These are phyloP conservation scores for Hydrozoanthus tunicans DNA, from an alignment of 64 coral and sea anemone genomes.

Conservation along the genomic window DNA sequence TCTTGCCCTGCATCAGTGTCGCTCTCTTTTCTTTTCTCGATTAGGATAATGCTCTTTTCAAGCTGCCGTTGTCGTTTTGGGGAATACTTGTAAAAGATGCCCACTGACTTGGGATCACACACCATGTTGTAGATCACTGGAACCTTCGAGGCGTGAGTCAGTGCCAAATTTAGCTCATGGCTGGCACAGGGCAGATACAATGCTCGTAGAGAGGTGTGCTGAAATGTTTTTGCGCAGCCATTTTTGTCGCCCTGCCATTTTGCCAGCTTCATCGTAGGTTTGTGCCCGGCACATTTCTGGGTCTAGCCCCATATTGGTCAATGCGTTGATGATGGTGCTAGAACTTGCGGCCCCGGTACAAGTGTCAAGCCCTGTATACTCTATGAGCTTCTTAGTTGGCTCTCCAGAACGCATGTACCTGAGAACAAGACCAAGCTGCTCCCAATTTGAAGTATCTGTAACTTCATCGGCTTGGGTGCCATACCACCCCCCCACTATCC, in stretches of 20 bases:
- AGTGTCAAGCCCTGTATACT: conserved; percentile 48
- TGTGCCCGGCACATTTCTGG: conserved; percentile 49
- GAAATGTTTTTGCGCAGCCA: conserved; percentile 2
- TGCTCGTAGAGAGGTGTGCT: not conserved
- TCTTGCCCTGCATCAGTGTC: conserved; percentile 43
- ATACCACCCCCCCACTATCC: conserved; percentile 46
- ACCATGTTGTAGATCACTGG: conserved; percentile 25
- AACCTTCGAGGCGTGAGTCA: conserved; percentile 4
- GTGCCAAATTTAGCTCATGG: conserved; percentile 36
- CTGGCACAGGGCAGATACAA: conserved; percentile 38
- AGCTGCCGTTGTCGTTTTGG: conserved; percentile 44
- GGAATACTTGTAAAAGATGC: conserved; percentile 43
- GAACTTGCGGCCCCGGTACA: conserved; percentile 55
- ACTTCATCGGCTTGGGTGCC: conserved; percentile 58
- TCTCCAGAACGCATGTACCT: conserved; percentile 54
- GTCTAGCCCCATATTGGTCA: conserved; percentile 36
- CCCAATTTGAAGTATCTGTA: conserved; percentile 59
- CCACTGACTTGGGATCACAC: not conserved
- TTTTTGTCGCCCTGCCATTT: conserved; percentile 37
- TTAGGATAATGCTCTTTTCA: conserved; percentile 41
- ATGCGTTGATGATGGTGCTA: conserved; percentile 47
- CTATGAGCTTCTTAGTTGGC: conserved; percentile 52
- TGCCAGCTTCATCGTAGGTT: conserved; percentile 35
- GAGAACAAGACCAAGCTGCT: conserved; percentile 66
- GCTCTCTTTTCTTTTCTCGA: conserved; percentile 40